Evolutionary conservation across 92 coral and sea anemone species (phyloP), one percentile per base, ranked within the genome.

Genomic region (Epizoanthus fatuus): DNA sequence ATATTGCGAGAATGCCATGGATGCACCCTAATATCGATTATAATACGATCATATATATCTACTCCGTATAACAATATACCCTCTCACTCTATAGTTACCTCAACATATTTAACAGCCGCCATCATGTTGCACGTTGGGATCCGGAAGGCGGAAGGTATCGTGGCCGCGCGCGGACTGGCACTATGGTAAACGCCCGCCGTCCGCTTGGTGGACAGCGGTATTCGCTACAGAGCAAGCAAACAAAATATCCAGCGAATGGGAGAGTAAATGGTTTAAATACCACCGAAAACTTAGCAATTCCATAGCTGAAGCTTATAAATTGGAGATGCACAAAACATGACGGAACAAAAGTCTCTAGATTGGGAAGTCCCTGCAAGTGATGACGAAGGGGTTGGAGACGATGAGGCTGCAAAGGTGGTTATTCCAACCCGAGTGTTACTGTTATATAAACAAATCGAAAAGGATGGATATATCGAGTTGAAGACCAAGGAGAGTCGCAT

Each of bases 291-390:
- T 47, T 17, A 47, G 37, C 39, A 16, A 35, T 56, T 57, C 52
- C 40, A 20, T 14, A 77, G 10, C n/a, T 20, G 59, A 72, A 49
- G 53, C 13, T 49, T 49, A 19, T 19, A 6, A 11, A 16, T 77
- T 56, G 69, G 62, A 42, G 63, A 59, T 62, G 38, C 70, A 77
- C 19, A 77, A 47, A 60, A 55, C 58, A 77, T 77, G 70, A 42
- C 82, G 16, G 82, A 77, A 44, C 69, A 60, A 19, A 16, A 29
- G 10, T 56, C 17, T 68, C 19, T 11, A 11, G 67, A 75, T 42
- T 75, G 81, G 81, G 81, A 75, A 54, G 22, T 77, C 29, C 82
- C 82, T 69, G 69, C 82, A 10, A 77, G 82, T 59, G 82, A 77
- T 15, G 82, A 60, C 40, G 82, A 77, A 16, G 67, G 13, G 8